phyloP scores from a whole-genome alignment of 2,797 vertebrate species.

The Siniperca scherzeri region DNA sequence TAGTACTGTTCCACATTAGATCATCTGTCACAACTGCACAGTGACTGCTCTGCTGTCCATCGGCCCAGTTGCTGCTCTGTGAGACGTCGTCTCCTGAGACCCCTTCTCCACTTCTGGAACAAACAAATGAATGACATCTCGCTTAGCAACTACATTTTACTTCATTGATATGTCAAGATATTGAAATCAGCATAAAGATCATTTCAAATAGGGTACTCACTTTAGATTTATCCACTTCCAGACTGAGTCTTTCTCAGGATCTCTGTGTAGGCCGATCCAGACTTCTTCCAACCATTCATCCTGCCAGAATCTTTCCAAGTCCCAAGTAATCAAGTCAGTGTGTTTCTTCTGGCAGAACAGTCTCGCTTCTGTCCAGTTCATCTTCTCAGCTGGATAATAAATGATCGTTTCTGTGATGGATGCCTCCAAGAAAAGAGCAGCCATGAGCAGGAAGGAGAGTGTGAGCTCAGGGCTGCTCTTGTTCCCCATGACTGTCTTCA shows the following conservation, averaged over 20 bases:
- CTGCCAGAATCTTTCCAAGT: accelerated
- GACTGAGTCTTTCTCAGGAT: neutral
- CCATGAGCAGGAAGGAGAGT: constrained; percentile 21
- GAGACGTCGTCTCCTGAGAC: neutral
- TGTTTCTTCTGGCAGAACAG: constrained; percentile 13
- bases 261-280: constrained; percentile 51
- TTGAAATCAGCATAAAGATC: neutral
- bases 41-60: neutral
- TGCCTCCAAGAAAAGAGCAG: constrained; percentile 21
- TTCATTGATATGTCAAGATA: neutral
- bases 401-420: accelerated
- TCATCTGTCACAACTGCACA: constrained; percentile 25
- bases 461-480: constrained; percentile 1
- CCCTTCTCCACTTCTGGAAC: constrained; percentile 47
- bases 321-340: constrained; percentile 5
- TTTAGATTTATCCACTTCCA: constrained; percentile 40
- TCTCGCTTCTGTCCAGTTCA: constrained; percentile 27
- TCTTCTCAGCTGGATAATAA: accelerated
- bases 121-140: constrained; percentile 3
- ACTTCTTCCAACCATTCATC: accelerated
- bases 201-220: constrained; percentile 36
- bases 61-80: neutral
- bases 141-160: neutral
- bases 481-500: constrained; percentile 23
- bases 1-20: constrained; percentile 12